Percentiles rank a stretch among this genome's conserved stretches.
Evolutionary conservation across 2,888 invertebrate species (phyloP).

Genomic region (Luffia ferchaultella): DNA sequence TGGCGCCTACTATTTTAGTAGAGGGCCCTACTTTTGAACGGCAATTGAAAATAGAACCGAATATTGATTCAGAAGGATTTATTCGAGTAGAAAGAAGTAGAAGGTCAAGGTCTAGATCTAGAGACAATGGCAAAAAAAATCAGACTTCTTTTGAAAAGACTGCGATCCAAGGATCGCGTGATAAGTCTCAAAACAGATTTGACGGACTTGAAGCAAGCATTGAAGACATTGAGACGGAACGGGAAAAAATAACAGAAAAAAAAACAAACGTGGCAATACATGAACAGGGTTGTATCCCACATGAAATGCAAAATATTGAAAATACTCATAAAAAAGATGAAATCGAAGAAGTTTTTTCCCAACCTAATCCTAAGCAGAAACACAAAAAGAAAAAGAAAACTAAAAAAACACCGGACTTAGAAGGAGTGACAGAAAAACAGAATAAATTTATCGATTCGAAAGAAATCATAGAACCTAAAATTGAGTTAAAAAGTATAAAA

Average conservation of each 20-base stretch:
- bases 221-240: background rate
- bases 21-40: conserved; percentile 33
- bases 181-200: conserved; percentile 42
- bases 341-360: background rate
- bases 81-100: conserved; percentile 53
- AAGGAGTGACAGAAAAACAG: conserved; percentile 38
- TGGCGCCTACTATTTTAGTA: conserved; percentile 41
- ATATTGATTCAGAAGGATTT: conserved; percentile 51
- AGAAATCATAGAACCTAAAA: conserved; percentile 19
- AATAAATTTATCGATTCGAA: conserved; percentile 28
- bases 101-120: conserved; percentile 62
- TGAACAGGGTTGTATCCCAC: too few species aligned
- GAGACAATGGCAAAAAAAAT: conserved; percentile 38
- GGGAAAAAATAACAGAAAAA: too few species aligned
- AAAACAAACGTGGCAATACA: too few species aligned
- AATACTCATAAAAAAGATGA: background rate
- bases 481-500: conserved; percentile 17
- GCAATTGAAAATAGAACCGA: conserved; percentile 25
- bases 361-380: conserved; percentile 7
- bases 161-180: conserved; percentile 23
- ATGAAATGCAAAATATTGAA: background rate
- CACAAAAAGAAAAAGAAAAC: conserved; percentile 14
- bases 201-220: conserved; percentile 15
- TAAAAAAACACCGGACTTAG: conserved; percentile 17
- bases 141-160: conserved; percentile 30